Base-by-base conservation (phyloP, 92 coral and sea anemone genomes). In the Muricea muricata region DNA sequence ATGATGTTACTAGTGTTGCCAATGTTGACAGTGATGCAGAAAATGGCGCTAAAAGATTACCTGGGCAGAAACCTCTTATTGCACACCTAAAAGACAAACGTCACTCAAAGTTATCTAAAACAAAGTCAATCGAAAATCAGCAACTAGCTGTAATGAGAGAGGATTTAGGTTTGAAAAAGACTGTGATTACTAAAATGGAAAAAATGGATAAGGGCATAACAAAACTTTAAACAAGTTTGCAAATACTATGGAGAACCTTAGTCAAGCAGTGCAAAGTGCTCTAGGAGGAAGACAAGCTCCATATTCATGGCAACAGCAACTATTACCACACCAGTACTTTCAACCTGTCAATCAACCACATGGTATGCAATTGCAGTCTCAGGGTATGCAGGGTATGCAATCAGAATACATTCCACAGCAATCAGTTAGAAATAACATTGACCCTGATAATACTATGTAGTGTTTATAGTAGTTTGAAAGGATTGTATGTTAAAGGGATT, bases 211-310 rank as follows among this genome's bases (percentile, higher is more conserved):
- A 60, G 68, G 26, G 33, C 68, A 60, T 60, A 60, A 60, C 21
- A 60, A 60, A 60, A 60, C 68, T 60, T 15, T 60, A 34, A 60
- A 60, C 32, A 60, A 60, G 68, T 60, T 60, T 60, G 68, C 68
- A 6, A 60, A 60, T 28, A 60, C 68, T 20, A 60, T 60, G 68
- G 68, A 60, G 15, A 60, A 60, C 10, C 68, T 60, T 60, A 60
- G 68, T 23, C 68, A 60, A 60, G 68, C 68, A 6, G 68, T 60
- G 26, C 68, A 23, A 4, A 60, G 32, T 60, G 68, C 68, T 28
- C 32, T 60, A 24, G 28, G 11, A 24, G 34, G 68, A 24, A 60
- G 68, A 8, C 68, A 60, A 60, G 32, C 9, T 20, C 68, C 15
- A 21, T 24, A 60, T 7, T 7, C 34, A 60, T 60, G 15, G 28